Evolutionary conservation across 2,888 invertebrate species (phyloP).

Genomic region (Linnaemya vulpina): DNA sequence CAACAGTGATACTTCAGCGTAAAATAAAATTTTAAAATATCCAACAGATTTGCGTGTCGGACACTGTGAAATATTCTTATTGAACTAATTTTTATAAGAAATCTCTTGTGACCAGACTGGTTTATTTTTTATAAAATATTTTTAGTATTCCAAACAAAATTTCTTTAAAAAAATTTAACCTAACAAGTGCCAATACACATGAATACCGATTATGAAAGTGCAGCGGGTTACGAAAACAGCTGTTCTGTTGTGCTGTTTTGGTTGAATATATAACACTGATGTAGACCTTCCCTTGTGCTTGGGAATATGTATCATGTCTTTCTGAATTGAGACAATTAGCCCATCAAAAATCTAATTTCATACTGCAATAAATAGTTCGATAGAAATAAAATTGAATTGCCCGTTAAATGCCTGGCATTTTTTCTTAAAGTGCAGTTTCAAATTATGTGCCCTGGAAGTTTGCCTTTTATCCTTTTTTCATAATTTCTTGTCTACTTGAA

Average conservation of each 20-base stretch:
- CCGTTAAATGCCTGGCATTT: neutral
- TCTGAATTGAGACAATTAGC: no score
- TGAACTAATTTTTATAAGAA: no score
- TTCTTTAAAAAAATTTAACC: no score
- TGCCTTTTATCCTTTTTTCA: neutral
- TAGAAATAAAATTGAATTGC: neutral
- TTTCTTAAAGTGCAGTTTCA: constrained; percentile 4
- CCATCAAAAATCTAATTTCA: no score
- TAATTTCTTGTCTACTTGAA: neutral
- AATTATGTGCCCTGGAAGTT: neutral
- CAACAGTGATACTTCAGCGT: neutral
- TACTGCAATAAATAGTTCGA: no score
- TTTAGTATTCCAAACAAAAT: neutral
- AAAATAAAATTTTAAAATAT: neutral
- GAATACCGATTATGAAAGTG: no score
- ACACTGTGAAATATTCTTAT: neutral
- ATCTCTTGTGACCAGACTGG: neutral
- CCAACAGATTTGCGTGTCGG: neutral
- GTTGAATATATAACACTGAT: no score
- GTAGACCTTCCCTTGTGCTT: no score
- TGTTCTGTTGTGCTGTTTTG: no score
- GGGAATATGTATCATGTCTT: no score
- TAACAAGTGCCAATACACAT: no score
- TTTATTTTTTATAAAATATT: neutral
- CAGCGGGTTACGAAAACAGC: no score